These are phyloP conservation scores for Siphonodentalium dalli DNA, from an alignment of 2,888 invertebrate species.

Conservation along the genomic window DNA sequence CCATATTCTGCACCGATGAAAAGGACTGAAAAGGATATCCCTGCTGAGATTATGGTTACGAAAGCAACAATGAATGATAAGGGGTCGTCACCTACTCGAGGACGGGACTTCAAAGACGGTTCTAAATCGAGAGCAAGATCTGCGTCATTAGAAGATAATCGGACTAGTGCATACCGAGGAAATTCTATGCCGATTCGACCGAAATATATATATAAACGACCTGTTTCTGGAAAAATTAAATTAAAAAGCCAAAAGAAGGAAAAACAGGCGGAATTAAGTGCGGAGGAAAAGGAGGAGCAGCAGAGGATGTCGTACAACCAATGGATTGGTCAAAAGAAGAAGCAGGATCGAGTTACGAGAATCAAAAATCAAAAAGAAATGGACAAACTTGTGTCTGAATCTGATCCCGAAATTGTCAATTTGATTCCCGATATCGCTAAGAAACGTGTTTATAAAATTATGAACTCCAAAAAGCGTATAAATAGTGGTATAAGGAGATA, in stretches of 20 bases:
- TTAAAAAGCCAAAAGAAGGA: constrained; percentile 23
- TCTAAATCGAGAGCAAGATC: no score
- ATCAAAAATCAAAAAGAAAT: constrained; percentile 33
- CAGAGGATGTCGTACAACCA: constrained; percentile 51
- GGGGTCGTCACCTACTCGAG: no score
- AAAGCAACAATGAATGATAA: no score
- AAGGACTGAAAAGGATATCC: no score
- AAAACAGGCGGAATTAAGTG: constrained; percentile 1
- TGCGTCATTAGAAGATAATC: no score
- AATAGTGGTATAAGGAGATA: constrained; percentile 38
- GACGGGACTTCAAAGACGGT: no score
- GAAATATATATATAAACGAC: constrained; percentile 52
- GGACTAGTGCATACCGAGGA: no score
- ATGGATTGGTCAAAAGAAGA: constrained; percentile 46
- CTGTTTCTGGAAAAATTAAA: constrained; percentile 47
- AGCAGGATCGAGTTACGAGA: constrained; percentile 36
- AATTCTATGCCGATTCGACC: constrained; percentile 40
- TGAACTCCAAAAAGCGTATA: constrained; percentile 38
- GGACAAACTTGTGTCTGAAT: constrained; percentile 43
- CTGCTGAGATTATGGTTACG: no score
- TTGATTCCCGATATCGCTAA: constrained; percentile 45
- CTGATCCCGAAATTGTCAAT: constrained; percentile 50
- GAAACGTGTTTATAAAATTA: constrained; percentile 42
- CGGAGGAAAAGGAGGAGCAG: constrained; percentile 29
- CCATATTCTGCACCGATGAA: no score